phyloP scores from a whole-genome alignment of 2,797 vertebrate species.

The Glossophaga mutica region DNA sequence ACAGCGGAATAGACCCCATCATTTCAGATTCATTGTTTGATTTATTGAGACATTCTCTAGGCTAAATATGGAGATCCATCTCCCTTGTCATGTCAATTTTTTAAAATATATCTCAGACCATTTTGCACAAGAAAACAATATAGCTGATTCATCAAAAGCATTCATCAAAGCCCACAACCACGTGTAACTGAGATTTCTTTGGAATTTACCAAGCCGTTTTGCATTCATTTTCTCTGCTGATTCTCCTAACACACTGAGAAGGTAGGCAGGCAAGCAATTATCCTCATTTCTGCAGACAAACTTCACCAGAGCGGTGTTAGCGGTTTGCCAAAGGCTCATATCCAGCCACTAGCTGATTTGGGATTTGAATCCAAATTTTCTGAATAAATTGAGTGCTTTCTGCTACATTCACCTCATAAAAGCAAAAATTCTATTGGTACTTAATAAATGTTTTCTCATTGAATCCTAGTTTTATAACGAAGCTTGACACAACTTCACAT shows the following conservation, averaged over 20 bases:
- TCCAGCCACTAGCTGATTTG: not conserved
- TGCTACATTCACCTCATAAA: not conserved
- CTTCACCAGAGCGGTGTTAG: not conserved
- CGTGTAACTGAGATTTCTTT: not conserved
- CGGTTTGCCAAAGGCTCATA: not conserved
- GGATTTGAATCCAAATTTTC: not conserved
- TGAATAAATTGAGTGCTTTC: not conserved
- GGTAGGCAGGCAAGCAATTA: not conserved
- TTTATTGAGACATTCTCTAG: constrained; percentile 54
- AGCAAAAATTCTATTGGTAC: not conserved
- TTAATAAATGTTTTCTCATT: not conserved
- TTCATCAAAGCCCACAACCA: not conserved
- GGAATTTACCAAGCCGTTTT: not conserved
- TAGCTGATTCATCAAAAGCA: constrained; percentile 65
- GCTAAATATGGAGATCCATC: constrained; percentile 45
- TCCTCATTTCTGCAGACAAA: not conserved
- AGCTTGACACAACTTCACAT: not conserved
- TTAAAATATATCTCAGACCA: constrained; percentile 50
- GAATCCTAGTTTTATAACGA: not conserved
- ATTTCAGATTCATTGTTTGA: constrained; percentile 43
- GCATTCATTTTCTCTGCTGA: not conserved
- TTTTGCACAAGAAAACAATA: constrained; percentile 67
- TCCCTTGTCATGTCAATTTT: constrained; percentile 25
- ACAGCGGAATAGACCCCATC: not conserved
- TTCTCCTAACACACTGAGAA: not conserved